These are phyloP conservation scores for Kryptolebias ocellatus DNA, from an alignment of 2,797 vertebrate genomes.

Conservation along the genomic window DNA sequence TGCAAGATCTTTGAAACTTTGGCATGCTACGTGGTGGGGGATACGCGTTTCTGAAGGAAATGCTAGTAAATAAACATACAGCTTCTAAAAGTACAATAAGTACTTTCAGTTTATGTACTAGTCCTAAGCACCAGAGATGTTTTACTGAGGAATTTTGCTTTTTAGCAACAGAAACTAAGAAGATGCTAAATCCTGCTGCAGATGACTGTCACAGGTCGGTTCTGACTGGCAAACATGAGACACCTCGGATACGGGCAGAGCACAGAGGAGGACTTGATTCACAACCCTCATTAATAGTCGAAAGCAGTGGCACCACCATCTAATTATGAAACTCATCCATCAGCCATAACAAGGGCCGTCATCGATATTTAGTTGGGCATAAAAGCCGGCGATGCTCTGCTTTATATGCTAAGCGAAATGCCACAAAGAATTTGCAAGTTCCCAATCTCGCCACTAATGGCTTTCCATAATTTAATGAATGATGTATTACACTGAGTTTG, in stretches of 20 bases:
- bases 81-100: too few relatives aligned
- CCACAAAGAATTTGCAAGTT: slow-evolving; percentile 90
- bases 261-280: slow-evolving; percentile 64
- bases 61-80: too few relatives aligned
- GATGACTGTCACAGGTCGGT: slow-evolving; percentile 37
- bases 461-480: slow-evolving; percentile 94
- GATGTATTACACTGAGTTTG: slow-evolving; percentile 87
- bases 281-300: slow-evolving; percentile 80
- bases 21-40: too few relatives aligned
- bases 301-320: slow-evolving; percentile 81
- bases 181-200: slow-evolving; percentile 54
- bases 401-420: slow-evolving; percentile 91
- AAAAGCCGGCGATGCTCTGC: slow-evolving; percentile 79
- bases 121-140: not conserved
- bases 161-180: slow-evolving; percentile 9
- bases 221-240: slow-evolving; percentile 49
- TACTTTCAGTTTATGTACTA: not conserved
- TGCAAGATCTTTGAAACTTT: too few relatives aligned
- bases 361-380: slow-evolving; percentile 89
- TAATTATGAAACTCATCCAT: slow-evolving; percentile 91
- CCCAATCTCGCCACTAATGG: slow-evolving; percentile 92
- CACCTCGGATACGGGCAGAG: slow-evolving; percentile 48
- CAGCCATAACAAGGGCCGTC: slow-evolving; percentile 90
- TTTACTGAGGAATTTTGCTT: slow-evolving; percentile 27
- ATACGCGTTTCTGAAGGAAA: too few relatives aligned